These are phyloP conservation scores for Lanius collurio DNA, from an alignment of 2,113 vertebrate genomes.

Conservation along the genomic window DNA sequence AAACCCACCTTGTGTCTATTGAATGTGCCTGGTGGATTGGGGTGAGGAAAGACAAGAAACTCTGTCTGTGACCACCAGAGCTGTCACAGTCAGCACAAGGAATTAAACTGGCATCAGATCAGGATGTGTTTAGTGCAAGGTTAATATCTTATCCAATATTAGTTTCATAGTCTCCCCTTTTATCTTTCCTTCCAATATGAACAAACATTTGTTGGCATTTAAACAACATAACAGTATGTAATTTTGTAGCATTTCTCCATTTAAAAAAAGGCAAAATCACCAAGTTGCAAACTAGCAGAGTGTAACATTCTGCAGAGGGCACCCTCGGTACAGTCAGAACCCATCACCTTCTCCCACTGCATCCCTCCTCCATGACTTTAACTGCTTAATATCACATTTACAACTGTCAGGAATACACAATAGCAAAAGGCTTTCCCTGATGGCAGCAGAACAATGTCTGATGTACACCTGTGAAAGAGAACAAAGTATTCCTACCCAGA, in stretches of 20 bases:
- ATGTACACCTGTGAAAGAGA: not conserved
- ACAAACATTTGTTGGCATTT: not conserved
- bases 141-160: not conserved
- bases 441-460: not conserved
- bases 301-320: constrained; percentile 67
- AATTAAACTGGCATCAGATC: not conserved
- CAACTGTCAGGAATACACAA: not conserved
- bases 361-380: not conserved
- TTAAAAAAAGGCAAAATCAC: not conserved
- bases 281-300: not conserved
- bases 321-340: constrained; percentile 57
- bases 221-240: fast-evolving
- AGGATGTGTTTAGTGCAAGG: not conserved
- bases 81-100: not conserved
- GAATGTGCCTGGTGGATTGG: not conserved
- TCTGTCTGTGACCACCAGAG: no score
- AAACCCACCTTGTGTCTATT: not conserved
- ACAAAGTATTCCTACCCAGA: not conserved
- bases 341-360: not conserved
- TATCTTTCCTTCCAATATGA: not conserved
- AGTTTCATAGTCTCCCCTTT: not conserved
- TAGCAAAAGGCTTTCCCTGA: not conserved
- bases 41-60: not conserved
- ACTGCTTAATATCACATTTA: not conserved
- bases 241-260: not conserved